A percentile compares a stretch with the other conserved stretches of the same genome.
These are phyloP conservation scores for Eristalinus aeneus DNA, from an alignment of 2,888 invertebrate species.

Conservation along the genomic window DNA sequence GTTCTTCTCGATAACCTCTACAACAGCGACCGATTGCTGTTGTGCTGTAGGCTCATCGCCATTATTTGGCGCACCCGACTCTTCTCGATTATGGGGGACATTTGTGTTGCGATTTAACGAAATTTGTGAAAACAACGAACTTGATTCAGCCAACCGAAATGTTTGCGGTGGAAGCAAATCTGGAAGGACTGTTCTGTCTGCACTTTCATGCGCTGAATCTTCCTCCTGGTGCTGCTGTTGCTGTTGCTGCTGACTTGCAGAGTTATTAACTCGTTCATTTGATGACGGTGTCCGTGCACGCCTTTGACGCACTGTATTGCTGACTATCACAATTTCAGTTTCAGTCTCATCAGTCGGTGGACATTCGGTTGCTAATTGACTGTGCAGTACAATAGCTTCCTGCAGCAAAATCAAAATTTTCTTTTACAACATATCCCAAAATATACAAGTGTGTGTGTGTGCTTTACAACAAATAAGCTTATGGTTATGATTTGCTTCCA, in stretches of 20 bases:
- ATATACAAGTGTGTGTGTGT: slow-evolving; percentile 16
- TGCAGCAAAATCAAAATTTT: slow-evolving; percentile 47
- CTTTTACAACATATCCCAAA: slow-evolving; percentile 46
- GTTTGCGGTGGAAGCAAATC: slow-evolving; percentile 83
- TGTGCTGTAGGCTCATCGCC: slow-evolving; percentile 64
- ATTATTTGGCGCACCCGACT: slow-evolving; percentile 74
- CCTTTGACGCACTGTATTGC: slow-evolving; percentile 84
- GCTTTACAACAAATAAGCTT: slow-evolving; percentile 60
- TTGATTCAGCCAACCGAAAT: slow-evolving; percentile 85
- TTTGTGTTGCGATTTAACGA: slow-evolving; percentile 80
- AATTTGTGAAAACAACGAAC: slow-evolving; percentile 86
- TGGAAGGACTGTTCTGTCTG: slow-evolving; percentile 79
- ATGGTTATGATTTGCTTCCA: slow-evolving; percentile 48
- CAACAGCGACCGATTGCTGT: slow-evolving; percentile 81
- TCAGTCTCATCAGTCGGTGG: slow-evolving; percentile 75
- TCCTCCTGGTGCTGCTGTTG: slow-evolving; percentile 72
- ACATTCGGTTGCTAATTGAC: slow-evolving; percentile 21
- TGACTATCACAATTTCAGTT: slow-evolving; percentile 83
- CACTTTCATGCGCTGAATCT: slow-evolving; percentile 71
- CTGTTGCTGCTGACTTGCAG: slow-evolving; percentile 23
- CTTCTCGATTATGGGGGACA: background rate
- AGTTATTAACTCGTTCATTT: slow-evolving; percentile 71
- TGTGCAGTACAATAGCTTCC: slow-evolving; percentile 40
- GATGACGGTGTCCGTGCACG: slow-evolving; percentile 80
- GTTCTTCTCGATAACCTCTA: slow-evolving; percentile 86